A percentile compares a stretch with the other conserved stretches of the same genome.
Conservation (phyloP, 2,797 vertebrate genomes). For the Tamandua tetradactyla region DNA sequence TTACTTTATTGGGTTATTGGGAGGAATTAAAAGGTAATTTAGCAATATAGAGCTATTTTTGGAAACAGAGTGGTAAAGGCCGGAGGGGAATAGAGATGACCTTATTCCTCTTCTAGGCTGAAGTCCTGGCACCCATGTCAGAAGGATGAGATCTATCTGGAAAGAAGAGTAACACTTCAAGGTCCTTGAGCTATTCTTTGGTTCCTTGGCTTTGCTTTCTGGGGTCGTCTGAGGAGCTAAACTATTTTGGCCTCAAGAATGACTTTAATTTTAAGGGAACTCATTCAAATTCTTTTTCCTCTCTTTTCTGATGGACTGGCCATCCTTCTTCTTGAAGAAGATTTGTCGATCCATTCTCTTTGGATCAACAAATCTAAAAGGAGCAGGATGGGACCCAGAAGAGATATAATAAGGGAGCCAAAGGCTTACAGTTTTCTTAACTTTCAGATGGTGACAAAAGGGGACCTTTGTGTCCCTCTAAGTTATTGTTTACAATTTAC, state of each 20-base stretch:
- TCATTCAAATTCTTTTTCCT: not conserved
- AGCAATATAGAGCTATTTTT: not conserved
- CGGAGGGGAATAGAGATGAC: not conserved
- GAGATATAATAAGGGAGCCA: not conserved
- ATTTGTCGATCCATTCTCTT: not conserved
- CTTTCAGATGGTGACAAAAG: not conserved
- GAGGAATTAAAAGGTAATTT: not conserved
- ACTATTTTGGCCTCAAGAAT: conserved; percentile 5
- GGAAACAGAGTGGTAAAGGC: not conserved
- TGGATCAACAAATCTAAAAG: not conserved
- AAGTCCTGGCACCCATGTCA: not conserved
- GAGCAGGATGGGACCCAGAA: not conserved
- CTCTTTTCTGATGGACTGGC: not conserved
- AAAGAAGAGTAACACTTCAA: not conserved
- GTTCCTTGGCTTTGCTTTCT: not conserved
- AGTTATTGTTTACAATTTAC: not conserved
- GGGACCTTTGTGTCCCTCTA: not conserved
- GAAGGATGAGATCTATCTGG: not conserved
- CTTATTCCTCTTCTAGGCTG: not conserved
- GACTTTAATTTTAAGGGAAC: not conserved
- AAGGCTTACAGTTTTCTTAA: not conserved
- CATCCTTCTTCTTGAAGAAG: not conserved
- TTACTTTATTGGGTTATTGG: not conserved
- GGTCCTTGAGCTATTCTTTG: not conserved
- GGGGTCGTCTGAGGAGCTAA: not conserved